phyloP scores from a whole-genome alignment of 2,888 invertebrate genomes.

The Rotaria magnacalcarata region DNA sequence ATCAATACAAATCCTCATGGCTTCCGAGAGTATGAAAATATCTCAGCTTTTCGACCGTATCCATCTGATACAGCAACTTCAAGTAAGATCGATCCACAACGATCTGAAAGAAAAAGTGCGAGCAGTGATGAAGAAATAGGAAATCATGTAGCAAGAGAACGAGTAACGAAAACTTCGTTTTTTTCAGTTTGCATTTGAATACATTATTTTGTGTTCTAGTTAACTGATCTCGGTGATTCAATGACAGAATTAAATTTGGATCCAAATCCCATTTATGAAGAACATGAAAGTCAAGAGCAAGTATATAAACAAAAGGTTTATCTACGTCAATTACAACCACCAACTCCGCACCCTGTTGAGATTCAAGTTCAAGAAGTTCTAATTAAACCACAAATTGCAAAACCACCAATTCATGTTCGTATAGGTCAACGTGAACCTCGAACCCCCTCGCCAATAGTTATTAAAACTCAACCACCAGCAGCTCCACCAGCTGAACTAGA shows the following conservation, averaged over 20 bases:
- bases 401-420: neutral
- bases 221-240: neutral
- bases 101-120: neutral
- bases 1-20: neutral
- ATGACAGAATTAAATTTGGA: neutral
- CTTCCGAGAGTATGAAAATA: neutral
- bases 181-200: no score
- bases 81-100: neutral
- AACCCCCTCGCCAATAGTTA: neutral
- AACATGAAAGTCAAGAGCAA: conserved; percentile 7
- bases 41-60: neutral
- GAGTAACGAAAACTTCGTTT: neutral
- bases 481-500: neutral
- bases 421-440: neutral
- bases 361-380: conserved; percentile 28
- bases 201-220: neutral
- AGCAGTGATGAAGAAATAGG: neutral
- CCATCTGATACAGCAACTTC: neutral
- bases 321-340: conserved; percentile 25
- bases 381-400: neutral
- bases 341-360: neutral
- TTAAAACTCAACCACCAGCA: conserved; percentile 10
- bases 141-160: neutral
- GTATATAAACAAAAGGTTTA: conserved; percentile 21
- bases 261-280: conserved; percentile 7